Evolutionary conservation across 2,888 invertebrate species (phyloP).

Genomic region (Dryomyza anilis): DNA sequence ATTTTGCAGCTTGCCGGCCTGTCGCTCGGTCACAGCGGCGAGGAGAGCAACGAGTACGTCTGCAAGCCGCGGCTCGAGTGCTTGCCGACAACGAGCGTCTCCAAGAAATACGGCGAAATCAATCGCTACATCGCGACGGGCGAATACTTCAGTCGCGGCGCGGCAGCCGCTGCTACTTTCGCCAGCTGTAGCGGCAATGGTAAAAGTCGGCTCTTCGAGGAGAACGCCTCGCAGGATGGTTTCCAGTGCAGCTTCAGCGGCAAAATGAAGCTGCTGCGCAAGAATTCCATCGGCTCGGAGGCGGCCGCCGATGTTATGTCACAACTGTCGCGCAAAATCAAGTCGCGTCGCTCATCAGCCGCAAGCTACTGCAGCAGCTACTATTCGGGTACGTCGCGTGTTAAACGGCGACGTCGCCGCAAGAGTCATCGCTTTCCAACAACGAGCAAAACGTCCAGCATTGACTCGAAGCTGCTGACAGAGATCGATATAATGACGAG

Average conservation of each 20-base stretch:
- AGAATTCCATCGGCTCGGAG: slow-evolving; percentile 42
- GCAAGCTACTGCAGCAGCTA: slow-evolving; percentile 60
- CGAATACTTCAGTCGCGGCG: slow-evolving; percentile 53
- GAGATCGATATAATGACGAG: slow-evolving; percentile 67
- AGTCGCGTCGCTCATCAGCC: slow-evolving; percentile 58
- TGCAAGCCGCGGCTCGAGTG: slow-evolving; percentile 56
- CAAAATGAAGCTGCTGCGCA: slow-evolving; percentile 48
- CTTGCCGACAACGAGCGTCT: slow-evolving; percentile 53
- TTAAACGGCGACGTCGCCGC: slow-evolving; percentile 52
- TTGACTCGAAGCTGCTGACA: slow-evolving; percentile 63
- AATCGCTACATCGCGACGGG: slow-evolving; percentile 63
- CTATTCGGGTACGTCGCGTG: slow-evolving; percentile 54
- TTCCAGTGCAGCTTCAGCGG: slow-evolving; percentile 36
- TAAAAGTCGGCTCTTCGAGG: slow-evolving; percentile 23
- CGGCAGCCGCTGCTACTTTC: slow-evolving; percentile 6
- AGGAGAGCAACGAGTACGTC: slow-evolving; percentile 58
- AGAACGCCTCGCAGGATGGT: slow-evolving; percentile 36
- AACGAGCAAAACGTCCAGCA: slow-evolving; percentile 46
- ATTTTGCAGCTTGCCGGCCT: slow-evolving; percentile 66
- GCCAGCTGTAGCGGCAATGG: slow-evolving; percentile 10
- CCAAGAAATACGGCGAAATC: slow-evolving; percentile 60
- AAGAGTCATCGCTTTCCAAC: slow-evolving; percentile 50
- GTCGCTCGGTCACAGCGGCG: slow-evolving; percentile 66
- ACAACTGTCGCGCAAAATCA: slow-evolving; percentile 50
- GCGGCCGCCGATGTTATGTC: slow-evolving; percentile 40